Evolutionary conservation across 2,797 vertebrate genomes (phyloP), one percentile per base, ranked within the genome.

Genomic region (Syngnathus acus): DNA sequence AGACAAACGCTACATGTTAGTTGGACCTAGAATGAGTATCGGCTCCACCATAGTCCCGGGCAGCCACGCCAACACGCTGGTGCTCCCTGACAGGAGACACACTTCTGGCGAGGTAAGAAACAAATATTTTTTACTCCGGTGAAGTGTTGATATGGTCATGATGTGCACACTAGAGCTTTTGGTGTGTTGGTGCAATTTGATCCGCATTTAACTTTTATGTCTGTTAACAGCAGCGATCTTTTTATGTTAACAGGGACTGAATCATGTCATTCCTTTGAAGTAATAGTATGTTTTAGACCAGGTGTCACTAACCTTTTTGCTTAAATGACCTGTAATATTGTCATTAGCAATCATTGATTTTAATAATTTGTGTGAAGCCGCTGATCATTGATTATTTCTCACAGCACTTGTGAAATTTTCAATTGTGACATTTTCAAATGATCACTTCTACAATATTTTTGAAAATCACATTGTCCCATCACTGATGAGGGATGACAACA

Each of bases 1-100:
- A 76, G 86, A 87, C 57, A 88, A 85, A 67, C 81, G 80, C 0
- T 88, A 87, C 85, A 87, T 87, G 84, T 23, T 87, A 67, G 87
- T 87, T 69, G 84, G 84, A 82, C 87, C 87, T 66, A 84, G 83
- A 59, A 87, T 84, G 83, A 88, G 85, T 74, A 77, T 84, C 42
- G 84, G 80, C 47, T 87, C 86, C 65, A 81, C 81, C 50, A 71
- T 84, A 10, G 81, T 72, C 0, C 72, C 82, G 0, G 83, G 86
- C 0, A 88, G 84, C 26, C 79, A 86, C 55, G 72, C 78, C 0
- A 85, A 86, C 26, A 86, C 84, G 40, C 71, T 88, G 0, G 70
- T 83, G 23, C 37, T 87, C 0, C 74, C 82, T 21, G 84, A 81
- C 62, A 82, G 83, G 57, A 81, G 77, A 5, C 38, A 59, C 11